Evolutionary conservation across 2,888 invertebrate species (phyloP), one percentile per base, ranked within the genome.

Genomic region (Acleris holmiana): DNA sequence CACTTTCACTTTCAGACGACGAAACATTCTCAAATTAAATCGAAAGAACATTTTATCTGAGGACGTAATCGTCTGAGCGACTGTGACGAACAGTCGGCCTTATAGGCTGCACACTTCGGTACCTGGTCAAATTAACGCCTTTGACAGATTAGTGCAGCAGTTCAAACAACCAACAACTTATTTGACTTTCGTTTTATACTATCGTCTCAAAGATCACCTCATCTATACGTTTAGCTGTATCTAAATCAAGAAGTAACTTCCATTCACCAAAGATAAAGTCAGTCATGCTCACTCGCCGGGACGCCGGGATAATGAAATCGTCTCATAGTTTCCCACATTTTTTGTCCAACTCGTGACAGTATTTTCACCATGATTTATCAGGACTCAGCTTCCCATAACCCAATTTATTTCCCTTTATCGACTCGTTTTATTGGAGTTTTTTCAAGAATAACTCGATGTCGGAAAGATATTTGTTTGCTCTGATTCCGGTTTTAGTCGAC

Each of bases 291-390:
- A 80, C 75, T 77, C 71, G 68, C 73, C 74, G 77, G 76, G 76
- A 74, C 75, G 70, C 72, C 74, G 76, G 76, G 75, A 83, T 86
- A 89, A 86, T 85, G 85, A 84, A 88, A 86, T 84, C 82, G 77
- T 80, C 78, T 73, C 81, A 77, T 79, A 80, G 79, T 80, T 85
- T 87, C 85, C 82, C 83, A 83, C 80, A 84, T 82, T 85, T 87
- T 89, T 88, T 86, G 83, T 79, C 70, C 73, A 62, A 72, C 73
- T 89, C 91, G 91, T 90, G 91, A 92, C 87, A 86, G 84, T 84
- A 86, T 86, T 89, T 89, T 83, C 83, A 83, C 82, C 86, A 89
- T 89, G 89, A 90, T 88, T 89, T 86, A 88, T 84, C 85, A 78
- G 74, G 76, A 75, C 75, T 82, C 77, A 76, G 85, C 82, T 91